These are phyloP conservation scores for Caenorhabditis sulstoni DNA, from an alignment of 2,888 invertebrate species.

Conservation along the genomic window DNA sequence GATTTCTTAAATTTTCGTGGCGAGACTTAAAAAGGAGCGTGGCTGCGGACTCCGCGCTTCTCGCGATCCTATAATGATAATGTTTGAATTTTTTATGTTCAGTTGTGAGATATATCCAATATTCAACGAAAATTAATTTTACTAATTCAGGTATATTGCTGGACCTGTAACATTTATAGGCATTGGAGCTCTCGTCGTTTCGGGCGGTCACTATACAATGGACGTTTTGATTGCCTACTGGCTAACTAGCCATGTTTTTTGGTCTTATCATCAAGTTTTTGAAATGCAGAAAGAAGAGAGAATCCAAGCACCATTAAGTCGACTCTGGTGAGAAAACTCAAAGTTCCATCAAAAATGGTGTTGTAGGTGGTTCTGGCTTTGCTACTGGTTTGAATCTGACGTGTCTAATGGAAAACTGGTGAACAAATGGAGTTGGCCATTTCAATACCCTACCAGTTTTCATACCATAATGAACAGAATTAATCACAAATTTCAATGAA, in stretches of 20 bases:
- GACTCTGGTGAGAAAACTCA: conserved; percentile 70
- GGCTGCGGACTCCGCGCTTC: no score
- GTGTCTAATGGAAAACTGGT: conserved; percentile 74
- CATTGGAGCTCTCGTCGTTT: conserved; percentile 78
- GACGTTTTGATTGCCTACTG: conserved; percentile 80
- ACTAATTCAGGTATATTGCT: conserved; percentile 72
- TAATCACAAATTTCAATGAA: conserved; percentile 63
- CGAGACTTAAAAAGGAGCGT: no score
- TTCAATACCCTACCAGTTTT: conserved; percentile 62
- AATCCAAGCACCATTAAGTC: conserved; percentile 70
- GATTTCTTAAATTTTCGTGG: no score
- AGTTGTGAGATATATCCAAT: no score
- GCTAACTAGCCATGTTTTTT: conserved; percentile 82
- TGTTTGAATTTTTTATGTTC: no score
- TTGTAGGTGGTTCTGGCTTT: conserved; percentile 79
- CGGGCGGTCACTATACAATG: conserved; percentile 80
- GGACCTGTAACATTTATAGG: conserved; percentile 79
- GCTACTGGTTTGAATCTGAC: conserved; percentile 79
- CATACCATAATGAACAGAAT: conserved; percentile 64
- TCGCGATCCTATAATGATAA: no score
- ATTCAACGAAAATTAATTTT: neutral
- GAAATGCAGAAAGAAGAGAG: conserved; percentile 72
- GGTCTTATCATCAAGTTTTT: conserved; percentile 90
- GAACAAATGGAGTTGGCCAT: conserved; percentile 78
- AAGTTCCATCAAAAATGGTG: neutral